Conservation (phyloP, 2,888 invertebrate species). For the Lypha dubia region DNA sequence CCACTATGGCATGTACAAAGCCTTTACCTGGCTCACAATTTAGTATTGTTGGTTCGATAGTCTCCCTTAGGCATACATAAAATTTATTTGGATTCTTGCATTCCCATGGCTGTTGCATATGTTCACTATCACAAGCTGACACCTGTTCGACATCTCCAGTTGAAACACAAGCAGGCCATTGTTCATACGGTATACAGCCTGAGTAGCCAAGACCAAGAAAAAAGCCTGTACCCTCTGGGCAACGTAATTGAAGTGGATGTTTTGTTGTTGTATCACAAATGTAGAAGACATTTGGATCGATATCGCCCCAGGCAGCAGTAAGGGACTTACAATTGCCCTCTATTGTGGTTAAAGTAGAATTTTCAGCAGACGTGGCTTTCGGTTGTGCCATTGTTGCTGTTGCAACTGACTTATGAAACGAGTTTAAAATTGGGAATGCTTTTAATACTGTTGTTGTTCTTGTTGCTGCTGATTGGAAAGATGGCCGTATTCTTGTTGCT, state of each 20-base stretch:
- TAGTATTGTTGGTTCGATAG: constrained; percentile 75
- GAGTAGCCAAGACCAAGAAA: constrained; percentile 77
- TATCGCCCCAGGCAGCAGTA: constrained; percentile 78
- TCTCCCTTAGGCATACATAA: constrained; percentile 77
- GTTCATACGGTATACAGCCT: constrained; percentile 78
- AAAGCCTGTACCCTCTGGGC: constrained; percentile 78
- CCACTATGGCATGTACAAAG: constrained; percentile 75
- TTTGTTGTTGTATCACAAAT: constrained; percentile 77
- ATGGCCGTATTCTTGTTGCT: constrained; percentile 6
- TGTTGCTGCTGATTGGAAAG: constrained; percentile 4
- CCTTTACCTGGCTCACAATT: constrained; percentile 77
- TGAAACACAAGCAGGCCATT: constrained; percentile 78
- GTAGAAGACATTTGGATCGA: constrained; percentile 79
- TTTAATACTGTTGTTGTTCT: background rate
- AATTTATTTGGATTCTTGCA: constrained; percentile 79
- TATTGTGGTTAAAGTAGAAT: constrained; percentile 34
- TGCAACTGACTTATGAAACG: constrained; percentile 31
- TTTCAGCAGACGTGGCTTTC: constrained; percentile 40
- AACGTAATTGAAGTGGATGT: constrained; percentile 74
- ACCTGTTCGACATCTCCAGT: constrained; percentile 54
- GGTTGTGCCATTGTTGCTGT: constrained; percentile 67
- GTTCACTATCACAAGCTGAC: constrained; percentile 67
- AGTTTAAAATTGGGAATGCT: constrained; percentile 29
- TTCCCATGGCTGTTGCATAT: constrained; percentile 77
- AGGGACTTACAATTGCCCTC: constrained; percentile 61